Conservation (phyloP, 2,797 vertebrate species). For the Macrochelys suwanniensis region DNA sequence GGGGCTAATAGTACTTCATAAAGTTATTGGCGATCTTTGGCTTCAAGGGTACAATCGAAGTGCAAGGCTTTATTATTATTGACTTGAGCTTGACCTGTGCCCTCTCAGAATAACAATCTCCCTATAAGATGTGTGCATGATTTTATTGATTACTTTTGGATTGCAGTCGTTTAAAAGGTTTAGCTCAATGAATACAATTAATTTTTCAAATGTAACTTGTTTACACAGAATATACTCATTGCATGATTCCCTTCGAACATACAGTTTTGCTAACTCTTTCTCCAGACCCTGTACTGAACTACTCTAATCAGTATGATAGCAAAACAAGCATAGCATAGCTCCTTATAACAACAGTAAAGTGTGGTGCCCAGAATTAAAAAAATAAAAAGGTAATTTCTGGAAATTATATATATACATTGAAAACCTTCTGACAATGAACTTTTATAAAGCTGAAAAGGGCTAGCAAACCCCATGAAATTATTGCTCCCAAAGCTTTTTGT, state of each 20-base stretch:
- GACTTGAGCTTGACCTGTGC: neutral
- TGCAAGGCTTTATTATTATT: neutral
- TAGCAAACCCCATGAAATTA: neutral
- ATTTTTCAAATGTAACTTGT: neutral
- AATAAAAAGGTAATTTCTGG: neutral
- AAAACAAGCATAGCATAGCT: neutral
- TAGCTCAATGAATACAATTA: neutral
- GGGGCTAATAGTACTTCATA: neutral
- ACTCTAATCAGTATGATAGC: neutral
- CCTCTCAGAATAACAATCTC: neutral
- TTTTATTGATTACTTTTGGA: fast-evolving
- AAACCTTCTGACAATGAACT: neutral
- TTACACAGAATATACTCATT: neutral
- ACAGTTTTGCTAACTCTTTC: neutral
- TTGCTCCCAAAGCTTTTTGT: neutral
- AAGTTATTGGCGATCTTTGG: neutral
- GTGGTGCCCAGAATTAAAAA: neutral
- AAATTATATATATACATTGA: neutral
- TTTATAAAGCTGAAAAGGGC: neutral
- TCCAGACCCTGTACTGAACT: neutral
- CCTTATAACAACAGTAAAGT: neutral
- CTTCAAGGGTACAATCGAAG: neutral
- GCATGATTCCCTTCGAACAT: neutral
- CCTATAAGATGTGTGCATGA: fast-evolving
- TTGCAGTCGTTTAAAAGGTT: neutral